Evolutionary conservation across 1,140 invertebrate species (phyloP).

Genomic region (Drosophila azteca): DNA sequence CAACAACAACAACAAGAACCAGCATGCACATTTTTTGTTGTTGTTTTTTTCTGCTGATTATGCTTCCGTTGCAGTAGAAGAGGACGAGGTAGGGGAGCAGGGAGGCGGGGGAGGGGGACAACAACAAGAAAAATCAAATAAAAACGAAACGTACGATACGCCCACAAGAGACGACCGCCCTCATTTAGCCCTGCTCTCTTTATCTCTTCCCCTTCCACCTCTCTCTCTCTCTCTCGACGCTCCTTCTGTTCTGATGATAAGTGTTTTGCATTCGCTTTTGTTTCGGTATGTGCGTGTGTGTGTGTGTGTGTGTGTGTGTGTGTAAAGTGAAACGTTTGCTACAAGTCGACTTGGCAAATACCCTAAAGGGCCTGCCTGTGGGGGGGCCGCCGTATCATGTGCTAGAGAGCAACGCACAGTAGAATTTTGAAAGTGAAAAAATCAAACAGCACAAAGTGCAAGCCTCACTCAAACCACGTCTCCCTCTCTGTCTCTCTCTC

Average conservation of each 20-base stretch:
- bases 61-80: conserved; percentile 17
- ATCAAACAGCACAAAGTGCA: conserved; percentile 40
- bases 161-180: conserved; percentile 15
- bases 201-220: not conserved
- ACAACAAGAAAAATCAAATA: not conserved
- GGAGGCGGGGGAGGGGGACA: no score
- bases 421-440: conserved; percentile 66
- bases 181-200: conserved; percentile 19
- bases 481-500: not conserved
- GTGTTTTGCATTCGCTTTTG: conserved; percentile 46
- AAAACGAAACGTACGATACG: not conserved
- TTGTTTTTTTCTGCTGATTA: conserved; percentile 42
- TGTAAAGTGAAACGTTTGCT: conserved; percentile 8
- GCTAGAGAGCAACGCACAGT: conserved; percentile 3
- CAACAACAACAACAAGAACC: conserved; percentile 21
- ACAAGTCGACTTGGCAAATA: conserved; percentile 21
- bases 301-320: conserved; percentile 13
- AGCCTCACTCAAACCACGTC: conserved; percentile 1
- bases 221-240: no score
- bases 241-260: conserved; percentile 49
- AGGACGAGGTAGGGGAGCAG: no score
- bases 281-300: conserved; percentile 14
- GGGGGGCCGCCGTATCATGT: conserved; percentile 4
- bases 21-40: conserved; percentile 15
- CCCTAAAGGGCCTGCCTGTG: conserved; percentile 1